These are phyloP conservation scores for Rhinoptilus africanus DNA, from an alignment of 2,113 vertebrate species.

Conservation along the genomic window DNA sequence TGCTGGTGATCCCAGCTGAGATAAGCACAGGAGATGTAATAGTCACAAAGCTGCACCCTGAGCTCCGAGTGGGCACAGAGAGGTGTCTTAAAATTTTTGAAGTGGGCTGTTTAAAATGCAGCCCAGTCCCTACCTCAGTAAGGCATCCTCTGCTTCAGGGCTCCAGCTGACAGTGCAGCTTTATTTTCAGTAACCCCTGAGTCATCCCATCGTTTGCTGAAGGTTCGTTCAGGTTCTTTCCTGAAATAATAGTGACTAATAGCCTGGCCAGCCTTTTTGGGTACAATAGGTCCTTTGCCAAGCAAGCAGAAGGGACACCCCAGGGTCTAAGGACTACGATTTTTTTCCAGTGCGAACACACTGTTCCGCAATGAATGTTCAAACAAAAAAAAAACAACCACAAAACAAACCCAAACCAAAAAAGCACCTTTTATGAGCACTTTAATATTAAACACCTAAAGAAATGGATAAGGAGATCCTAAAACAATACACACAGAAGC, in stretches of 20 bases:
- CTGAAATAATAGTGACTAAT: neutral
- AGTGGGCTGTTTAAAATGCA: neutral
- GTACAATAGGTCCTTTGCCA: neutral
- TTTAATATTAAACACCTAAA: neutral
- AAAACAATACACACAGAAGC: neutral
- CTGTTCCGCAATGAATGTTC: neutral
- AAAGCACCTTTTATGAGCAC: neutral
- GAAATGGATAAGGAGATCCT: neutral
- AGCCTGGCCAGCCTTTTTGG: neutral
- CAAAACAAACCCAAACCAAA: neutral
- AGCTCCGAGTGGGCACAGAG: neutral
- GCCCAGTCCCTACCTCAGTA: neutral
- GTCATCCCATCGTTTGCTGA: neutral
- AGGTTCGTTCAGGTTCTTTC: neutral
- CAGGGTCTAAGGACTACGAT: neutral
- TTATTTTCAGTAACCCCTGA: neutral
- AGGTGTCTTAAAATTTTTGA: rapidly evolving
- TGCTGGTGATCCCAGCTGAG: neutral
- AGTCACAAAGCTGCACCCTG: neutral
- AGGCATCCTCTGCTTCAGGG: neutral
- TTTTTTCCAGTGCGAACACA: neutral
- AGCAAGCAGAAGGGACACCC: neutral
- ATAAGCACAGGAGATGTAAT: neutral
- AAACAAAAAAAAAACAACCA: neutral
- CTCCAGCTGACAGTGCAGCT: neutral